Percentiles rank a stretch among this genome's conserved stretches.
These are phyloP conservation scores for Achatina immaculata DNA, from an alignment of 1,140 invertebrate genomes.

Conservation along the genomic window DNA sequence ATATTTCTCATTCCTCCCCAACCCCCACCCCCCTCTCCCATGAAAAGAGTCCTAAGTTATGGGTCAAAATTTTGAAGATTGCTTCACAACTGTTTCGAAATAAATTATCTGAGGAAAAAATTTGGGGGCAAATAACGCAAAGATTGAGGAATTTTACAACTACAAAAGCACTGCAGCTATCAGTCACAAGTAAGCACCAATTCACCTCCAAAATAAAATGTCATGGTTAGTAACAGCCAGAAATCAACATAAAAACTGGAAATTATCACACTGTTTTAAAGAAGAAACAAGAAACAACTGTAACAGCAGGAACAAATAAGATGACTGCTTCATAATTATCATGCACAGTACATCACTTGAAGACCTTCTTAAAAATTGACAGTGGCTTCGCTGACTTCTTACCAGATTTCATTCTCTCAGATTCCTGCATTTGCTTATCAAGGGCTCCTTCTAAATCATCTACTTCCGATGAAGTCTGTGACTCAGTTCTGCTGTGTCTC, in stretches of 20 bases:
- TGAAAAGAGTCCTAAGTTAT: no score
- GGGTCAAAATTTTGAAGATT: no score
- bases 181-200: background rate
- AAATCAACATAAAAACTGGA: background rate
- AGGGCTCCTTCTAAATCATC: constrained; percentile 33
- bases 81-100: no score
- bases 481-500: background rate
- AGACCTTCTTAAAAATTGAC: constrained; percentile 43
- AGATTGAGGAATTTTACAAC: background rate
- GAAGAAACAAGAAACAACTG: background rate
- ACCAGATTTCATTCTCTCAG: constrained; percentile 14
- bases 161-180: background rate
- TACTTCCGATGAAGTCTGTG: constrained; percentile 18
- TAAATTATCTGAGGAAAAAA: no score
- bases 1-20: no score
- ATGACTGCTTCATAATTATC: background rate
- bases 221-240: background rate
- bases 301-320: background rate
- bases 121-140: no score
- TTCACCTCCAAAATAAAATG: background rate
- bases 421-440: constrained; percentile 30
- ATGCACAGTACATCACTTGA: constrained; percentile 27
- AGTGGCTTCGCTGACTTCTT: constrained; percentile 45
- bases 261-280: background rate
- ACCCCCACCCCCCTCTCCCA: no score